Percentiles rank a stretch among this genome's conserved stretches.
These are phyloP conservation scores for Synergus umbraculus DNA, from an alignment of 2,888 invertebrate species.

Conservation along the genomic window DNA sequence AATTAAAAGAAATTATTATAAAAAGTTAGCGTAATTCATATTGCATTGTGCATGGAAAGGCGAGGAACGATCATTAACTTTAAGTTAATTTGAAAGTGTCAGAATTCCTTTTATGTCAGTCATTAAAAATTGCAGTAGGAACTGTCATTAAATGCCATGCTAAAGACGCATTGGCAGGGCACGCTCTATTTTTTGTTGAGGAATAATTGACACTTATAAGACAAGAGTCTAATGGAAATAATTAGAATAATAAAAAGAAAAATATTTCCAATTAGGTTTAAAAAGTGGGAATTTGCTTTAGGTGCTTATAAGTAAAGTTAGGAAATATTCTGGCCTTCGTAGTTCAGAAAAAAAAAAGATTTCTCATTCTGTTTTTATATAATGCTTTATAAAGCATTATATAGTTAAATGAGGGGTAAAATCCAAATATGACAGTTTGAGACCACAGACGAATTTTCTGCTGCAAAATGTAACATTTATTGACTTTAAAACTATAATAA, in stretches of 20 bases:
- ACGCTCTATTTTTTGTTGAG: not conserved
- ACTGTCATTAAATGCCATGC: not conserved
- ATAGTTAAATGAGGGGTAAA: not conserved
- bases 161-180: not conserved
- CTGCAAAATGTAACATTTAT: not conserved
- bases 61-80: not conserved
- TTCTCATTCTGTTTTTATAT: not conserved
- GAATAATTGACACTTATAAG: not conserved
- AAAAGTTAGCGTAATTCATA: not conserved
- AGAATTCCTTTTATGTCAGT: conserved; percentile 1
- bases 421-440: not conserved
- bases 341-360: not conserved
- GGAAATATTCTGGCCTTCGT: not conserved
- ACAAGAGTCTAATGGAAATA: not conserved
- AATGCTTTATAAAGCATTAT: not conserved
- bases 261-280: not conserved
- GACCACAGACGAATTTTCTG: not conserved
- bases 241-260: not conserved
- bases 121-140: not conserved
- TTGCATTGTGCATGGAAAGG: not conserved
- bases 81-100: not conserved
- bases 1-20: not conserved
- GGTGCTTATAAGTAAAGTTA: not conserved
- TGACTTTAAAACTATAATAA: not conserved
- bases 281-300: not conserved